Base-by-base conservation (phyloP, 2,888 invertebrate species). In the Polydrusus tereticollis region DNA sequence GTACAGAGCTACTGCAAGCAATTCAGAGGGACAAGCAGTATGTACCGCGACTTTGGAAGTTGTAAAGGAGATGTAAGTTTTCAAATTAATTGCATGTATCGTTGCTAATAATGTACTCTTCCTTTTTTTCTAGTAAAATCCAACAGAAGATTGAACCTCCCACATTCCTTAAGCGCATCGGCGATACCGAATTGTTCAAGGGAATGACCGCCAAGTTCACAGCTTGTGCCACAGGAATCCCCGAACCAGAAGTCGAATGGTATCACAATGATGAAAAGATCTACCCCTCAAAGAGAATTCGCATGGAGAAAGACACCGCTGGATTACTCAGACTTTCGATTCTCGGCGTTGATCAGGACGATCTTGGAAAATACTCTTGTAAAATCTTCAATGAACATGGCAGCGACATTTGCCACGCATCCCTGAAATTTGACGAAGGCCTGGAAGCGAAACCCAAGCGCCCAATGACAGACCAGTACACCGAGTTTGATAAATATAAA, bases 181-280 rank as follows among this genome's bases (percentile, higher is more conserved):
- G 95, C 0, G 96, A 96, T 83, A 92, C 93, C 43, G 96, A 96
- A 84, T 90, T 95, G 64, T 93, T 92, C 85, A 92, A 93, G 80
- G 94, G 95, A 36, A 94, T 96, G 93, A 91, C 93, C 47, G 96
- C 94, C 65, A 95, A 95, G 86, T 96, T 97, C 85, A 97, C 96
- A n/a, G 96, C 96, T 66, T 96, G 96, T 83, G 92, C 93, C 57
- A 92, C 93, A 55, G 97, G 97, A 69, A 89, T 89, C 69, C 97
- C 97, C 0, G 95, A 95, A 68, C 96, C 96, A 0, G 94, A 93
- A 69, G 94, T 93, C 57, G 95, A 96, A 83, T 94, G 93, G 93
- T 95, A 91, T 87, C 91, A 94, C 79, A 92, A 94, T 85, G 92
- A 92, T 76, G 90, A 92, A 80, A 90, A 91, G 82, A 80, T 96